Conservation (phyloP, 2,888 invertebrate species). For the Autographa pulchrina region DNA sequence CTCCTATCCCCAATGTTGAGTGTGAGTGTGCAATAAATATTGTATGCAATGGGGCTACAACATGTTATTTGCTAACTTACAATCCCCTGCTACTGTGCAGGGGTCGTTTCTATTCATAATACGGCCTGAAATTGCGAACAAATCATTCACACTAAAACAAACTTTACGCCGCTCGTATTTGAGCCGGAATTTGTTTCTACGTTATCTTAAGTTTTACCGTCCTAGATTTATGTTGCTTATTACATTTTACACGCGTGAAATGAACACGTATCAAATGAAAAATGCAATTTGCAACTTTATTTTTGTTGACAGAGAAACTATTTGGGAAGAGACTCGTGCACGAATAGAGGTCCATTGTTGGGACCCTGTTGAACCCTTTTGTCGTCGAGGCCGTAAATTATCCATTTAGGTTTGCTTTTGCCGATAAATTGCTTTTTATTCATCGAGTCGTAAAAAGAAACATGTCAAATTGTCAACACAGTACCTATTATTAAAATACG, state of each 20-base stretch:
- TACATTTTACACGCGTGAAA: constrained; percentile 87
- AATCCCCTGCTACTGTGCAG: constrained; percentile 74
- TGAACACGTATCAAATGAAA: constrained; percentile 75
- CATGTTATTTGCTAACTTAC: constrained; percentile 83
- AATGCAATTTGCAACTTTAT: constrained; percentile 82
- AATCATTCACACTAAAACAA: constrained; percentile 59
- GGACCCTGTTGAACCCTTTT: constrained; percentile 73
- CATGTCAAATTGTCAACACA: constrained; percentile 71
- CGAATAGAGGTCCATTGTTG: constrained; percentile 49
- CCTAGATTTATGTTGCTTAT: constrained; percentile 86
- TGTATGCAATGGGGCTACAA: constrained; percentile 79
- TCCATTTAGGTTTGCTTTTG: constrained; percentile 83
- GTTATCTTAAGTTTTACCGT: constrained; percentile 61
- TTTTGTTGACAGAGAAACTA: constrained; percentile 71
- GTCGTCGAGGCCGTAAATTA: constrained; percentile 83
- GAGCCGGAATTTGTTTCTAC: constrained; percentile 48
- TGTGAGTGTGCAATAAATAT: constrained; percentile 82
- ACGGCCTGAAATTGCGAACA: constrained; percentile 74
- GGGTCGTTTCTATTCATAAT: constrained; percentile 84
- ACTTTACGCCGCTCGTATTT: constrained; percentile 63
- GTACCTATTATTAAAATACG: constrained; percentile 51
- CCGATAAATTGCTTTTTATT: constrained; percentile 84
- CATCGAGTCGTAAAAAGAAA: constrained; percentile 66
- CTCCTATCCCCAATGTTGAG: constrained; percentile 70
- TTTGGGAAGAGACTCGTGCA: constrained; percentile 57